phyloP scores from a whole-genome alignment of 2,888 invertebrate genomes.

The Anarsia innoxiella region DNA sequence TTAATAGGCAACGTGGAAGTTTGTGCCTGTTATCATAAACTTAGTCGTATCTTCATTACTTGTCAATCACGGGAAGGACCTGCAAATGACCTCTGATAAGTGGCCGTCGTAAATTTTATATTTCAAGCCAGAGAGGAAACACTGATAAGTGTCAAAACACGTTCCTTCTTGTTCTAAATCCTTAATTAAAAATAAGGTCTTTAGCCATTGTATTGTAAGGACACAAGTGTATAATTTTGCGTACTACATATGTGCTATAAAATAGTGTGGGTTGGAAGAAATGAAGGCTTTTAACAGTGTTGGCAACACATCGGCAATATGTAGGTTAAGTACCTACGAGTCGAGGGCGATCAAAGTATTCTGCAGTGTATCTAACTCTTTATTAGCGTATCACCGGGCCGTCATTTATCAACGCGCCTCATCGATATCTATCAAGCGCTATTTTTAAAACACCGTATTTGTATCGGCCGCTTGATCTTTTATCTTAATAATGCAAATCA shows the following conservation, averaged over 20 bases:
- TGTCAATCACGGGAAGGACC: conserved; percentile 11
- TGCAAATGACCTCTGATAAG: conserved; percentile 10
- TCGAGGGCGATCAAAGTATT: conserved; percentile 44
- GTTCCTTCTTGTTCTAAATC: conserved; percentile 1
- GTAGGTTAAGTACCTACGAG: conserved; percentile 64
- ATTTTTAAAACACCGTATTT: no score
- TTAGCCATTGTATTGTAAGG: no score
- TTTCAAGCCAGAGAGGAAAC: conserved; percentile 2
- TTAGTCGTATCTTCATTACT: conserved; percentile 16
- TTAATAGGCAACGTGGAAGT: conserved; percentile 23
- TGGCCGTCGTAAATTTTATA: conserved; percentile 5
- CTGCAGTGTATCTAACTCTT: conserved; percentile 36
- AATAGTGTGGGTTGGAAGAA: not conserved
- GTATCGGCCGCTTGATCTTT: conserved; percentile 31
- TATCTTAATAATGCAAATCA: conserved; percentile 35
- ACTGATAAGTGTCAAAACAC: conserved; percentile 9
- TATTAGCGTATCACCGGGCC: conserved; percentile 49
- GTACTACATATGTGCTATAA: no score
- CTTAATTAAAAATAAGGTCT: no score
- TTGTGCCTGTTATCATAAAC: conserved; percentile 19
- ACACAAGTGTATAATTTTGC: no score
- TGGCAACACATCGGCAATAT: conserved; percentile 45
- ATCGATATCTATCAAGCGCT: conserved; percentile 41
- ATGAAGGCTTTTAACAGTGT: no score
- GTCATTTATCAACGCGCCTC: conserved; percentile 51